A percentile compares a stretch with the other conserved stretches of the same genome.
phyloP scores from a whole-genome alignment of 2,888 invertebrate species.

The Lathronympha strigana region DNA sequence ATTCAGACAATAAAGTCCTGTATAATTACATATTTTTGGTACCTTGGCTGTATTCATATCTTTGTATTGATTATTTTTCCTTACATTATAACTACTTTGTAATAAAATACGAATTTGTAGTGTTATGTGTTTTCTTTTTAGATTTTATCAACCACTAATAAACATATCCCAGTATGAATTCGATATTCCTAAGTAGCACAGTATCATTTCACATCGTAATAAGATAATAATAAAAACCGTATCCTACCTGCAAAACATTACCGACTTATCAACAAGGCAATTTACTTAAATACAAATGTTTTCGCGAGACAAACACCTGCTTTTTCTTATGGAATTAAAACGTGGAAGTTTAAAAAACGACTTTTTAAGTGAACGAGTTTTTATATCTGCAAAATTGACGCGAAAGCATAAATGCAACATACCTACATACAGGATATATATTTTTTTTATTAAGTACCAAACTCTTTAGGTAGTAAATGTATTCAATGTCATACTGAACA shows the following conservation, averaged over 20 bases:
- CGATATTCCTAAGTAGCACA: constrained; percentile 12
- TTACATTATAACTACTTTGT: too few relatives aligned
- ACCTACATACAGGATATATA: too few relatives aligned
- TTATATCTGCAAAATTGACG: neutral
- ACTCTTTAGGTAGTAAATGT: too few relatives aligned
- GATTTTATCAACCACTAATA: neutral
- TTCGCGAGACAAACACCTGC: constrained; percentile 8
- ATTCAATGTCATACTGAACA: too few relatives aligned
- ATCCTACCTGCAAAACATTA: neutral
- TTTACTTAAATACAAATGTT: constrained; percentile 26
- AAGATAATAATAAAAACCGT: neutral
- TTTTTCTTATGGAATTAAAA: neutral
- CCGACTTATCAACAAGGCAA: constrained; percentile 13
- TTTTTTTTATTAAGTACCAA: too few relatives aligned
- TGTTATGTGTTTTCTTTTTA: neutral
- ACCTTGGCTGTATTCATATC: too few relatives aligned
- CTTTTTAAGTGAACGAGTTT: constrained; percentile 9
- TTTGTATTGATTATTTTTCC: too few relatives aligned
- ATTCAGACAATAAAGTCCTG: too few relatives aligned
- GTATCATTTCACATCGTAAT: neutral
- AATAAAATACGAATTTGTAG: too few relatives aligned
- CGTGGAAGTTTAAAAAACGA: constrained; percentile 7
- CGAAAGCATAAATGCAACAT: neutral
- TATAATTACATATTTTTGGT: too few relatives aligned
- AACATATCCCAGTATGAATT: neutral